Base-by-base conservation (phyloP, 2,888 invertebrate genomes). In the Sesia apiformis region DNA sequence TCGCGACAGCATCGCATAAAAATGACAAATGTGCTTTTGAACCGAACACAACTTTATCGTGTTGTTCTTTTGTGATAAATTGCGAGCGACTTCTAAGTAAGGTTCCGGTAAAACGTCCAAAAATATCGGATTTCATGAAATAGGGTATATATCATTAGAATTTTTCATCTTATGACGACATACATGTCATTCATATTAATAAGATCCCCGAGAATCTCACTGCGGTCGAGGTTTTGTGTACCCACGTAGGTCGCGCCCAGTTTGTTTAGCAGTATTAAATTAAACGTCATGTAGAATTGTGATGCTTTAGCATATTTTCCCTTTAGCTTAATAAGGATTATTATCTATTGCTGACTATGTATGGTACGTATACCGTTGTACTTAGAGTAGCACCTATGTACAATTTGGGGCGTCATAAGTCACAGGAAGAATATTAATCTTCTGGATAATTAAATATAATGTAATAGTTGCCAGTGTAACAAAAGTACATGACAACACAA, bases 211-310 rank as follows among this genome's bases (percentile, higher is more conserved):
- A 2, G 23, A 6, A 39, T 42, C 52, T 42, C 50, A 41, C 41
- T 8, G 51, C 40, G 42, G 51, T 52, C 38, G 50, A 42, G 54
- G 39, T 49, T 56, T 52, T 8, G 51, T 42, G 54, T 42, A 42
- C 42, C 5, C 7, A 42, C 42, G 42, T 5, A 6, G 42, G 5
- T 7, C 5, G 42, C 7, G 42, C 42, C 42, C 3, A 42, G 56
- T 61, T 60, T 55, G 54, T 59, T 62, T 56, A 53, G 62, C 61
- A 60, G 61, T 65, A 65, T 67, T 65, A 57, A 70, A 67, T 69
- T 67, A 58, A 66, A 67, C 60, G 64, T 62, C 63, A 60, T 39
- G 56, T 6, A 42, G 7, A 23, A 23, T 23, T 23, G 23, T 23
- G 23, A 23, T 23, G 1, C 23, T 23, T 23, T 23, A 23, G 23